A percentile compares a stretch with the other conserved stretches of the same genome.
Evolutionary conservation across 2,888 invertebrate genomes (phyloP).

Genomic region (Zonitis immaculata): DNA sequence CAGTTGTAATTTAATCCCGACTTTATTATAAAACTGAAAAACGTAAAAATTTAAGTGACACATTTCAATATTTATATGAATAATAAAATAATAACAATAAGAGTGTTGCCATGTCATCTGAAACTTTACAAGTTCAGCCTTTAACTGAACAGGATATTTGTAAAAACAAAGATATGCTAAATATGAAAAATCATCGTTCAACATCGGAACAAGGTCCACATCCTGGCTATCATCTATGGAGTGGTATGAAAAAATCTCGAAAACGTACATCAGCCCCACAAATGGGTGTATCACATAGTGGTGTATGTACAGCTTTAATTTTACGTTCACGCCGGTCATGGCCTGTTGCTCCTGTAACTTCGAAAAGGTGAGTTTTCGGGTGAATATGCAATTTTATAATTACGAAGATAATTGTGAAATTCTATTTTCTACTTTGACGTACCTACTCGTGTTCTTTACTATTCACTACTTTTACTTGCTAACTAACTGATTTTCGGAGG

Average conservation of each 20-base stretch:
- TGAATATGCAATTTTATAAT: too few species aligned
- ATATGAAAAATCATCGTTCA: constrained; percentile 57
- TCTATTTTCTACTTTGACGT: too few species aligned
- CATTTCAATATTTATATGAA: too few species aligned
- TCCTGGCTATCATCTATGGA: constrained; percentile 62
- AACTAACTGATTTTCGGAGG: too few species aligned
- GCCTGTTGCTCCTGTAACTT: constrained; percentile 70
- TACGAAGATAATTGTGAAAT: too few species aligned
- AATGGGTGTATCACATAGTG: constrained; percentile 55
- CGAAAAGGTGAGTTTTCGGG: constrained; percentile 57
- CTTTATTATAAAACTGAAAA: too few species aligned
- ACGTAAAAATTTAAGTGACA: too few species aligned
- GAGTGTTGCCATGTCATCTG: constrained; percentile 29
- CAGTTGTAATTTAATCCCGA: too few species aligned
- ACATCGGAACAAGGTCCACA: constrained; percentile 70
- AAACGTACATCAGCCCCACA: constrained; percentile 70
- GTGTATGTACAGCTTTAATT: constrained; percentile 58
- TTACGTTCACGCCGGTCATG: constrained; percentile 67
- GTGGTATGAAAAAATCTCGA: constrained; percentile 57
- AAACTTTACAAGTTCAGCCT: constrained; percentile 44
- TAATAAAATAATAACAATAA: neutral
- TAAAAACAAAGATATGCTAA: constrained; percentile 53
- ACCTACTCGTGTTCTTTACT: too few species aligned
- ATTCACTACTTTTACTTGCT: too few species aligned
- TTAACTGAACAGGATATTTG: constrained; percentile 36